Conservation (phyloP, 1,140 invertebrate genomes). For the Pachypeltis micranthus region DNA sequence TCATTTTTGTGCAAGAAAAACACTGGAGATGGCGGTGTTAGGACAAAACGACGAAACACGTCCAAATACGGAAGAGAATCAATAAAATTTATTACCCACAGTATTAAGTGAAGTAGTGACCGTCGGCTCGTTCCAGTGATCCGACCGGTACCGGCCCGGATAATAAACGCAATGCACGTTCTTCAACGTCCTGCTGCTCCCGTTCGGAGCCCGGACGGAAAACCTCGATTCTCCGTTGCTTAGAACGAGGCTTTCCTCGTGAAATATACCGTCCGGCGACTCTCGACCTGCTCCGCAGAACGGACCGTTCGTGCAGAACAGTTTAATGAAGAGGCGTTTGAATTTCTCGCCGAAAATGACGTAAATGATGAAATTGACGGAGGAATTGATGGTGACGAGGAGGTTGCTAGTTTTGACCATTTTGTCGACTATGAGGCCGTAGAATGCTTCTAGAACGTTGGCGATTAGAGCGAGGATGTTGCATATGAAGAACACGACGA, state of each 20-base stretch:
- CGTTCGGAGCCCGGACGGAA: slow-evolving; percentile 34
- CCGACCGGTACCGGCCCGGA: slow-evolving; percentile 32
- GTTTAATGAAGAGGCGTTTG: slow-evolving; percentile 72
- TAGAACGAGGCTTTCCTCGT: slow-evolving; percentile 61
- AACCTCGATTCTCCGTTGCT: slow-evolving; percentile 52
- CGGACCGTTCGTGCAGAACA: slow-evolving; percentile 61
- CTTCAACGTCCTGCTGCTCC: slow-evolving; percentile 29
- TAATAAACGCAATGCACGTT: slow-evolving; percentile 52
- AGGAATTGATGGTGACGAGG: slow-evolving; percentile 91
- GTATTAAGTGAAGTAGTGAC: slow-evolving; percentile 21
- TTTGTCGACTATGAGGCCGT: slow-evolving; percentile 52
- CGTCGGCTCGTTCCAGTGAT: slow-evolving; percentile 14
- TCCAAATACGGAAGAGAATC: no score
- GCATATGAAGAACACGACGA: slow-evolving; percentile 87
- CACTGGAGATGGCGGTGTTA: no score
- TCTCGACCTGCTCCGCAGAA: slow-evolving; percentile 44
- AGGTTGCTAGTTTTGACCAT: slow-evolving; percentile 80
- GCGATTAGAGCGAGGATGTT: slow-evolving; percentile 81
- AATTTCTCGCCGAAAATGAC: slow-evolving; percentile 96
- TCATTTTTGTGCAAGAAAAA: no score
- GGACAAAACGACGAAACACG: no score
- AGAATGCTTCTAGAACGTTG: slow-evolving; percentile 74
- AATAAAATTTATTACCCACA: background rate
- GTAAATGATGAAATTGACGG: slow-evolving; percentile 94
- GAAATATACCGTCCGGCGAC: slow-evolving; percentile 50